A percentile compares a stretch with the other conserved stretches of the same genome.
Evolutionary conservation across 2,888 invertebrate species (phyloP).

Genomic region (Yponomeuta sedellus): DNA sequence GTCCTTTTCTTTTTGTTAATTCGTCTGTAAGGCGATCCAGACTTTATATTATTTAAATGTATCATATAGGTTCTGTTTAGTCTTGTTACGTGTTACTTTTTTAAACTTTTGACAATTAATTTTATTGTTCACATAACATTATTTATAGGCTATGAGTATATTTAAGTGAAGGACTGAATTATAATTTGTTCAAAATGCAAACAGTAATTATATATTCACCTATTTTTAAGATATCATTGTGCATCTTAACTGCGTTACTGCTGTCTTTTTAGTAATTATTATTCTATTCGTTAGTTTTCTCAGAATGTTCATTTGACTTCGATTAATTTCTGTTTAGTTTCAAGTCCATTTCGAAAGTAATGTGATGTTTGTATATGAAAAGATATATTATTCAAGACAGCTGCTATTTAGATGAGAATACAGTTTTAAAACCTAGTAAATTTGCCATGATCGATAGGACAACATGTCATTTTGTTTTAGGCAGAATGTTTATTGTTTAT

Average conservation of each 20-base stretch:
- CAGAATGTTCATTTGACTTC: too few species aligned
- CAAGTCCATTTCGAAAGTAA: too few species aligned
- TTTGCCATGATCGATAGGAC: slow-evolving; percentile 11
- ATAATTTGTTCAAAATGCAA: slow-evolving; percentile 7
- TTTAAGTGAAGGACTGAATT: slow-evolving; percentile 49
- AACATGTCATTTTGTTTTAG: slow-evolving; percentile 56
- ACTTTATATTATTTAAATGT: slow-evolving; percentile 10
- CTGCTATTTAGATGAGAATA: too few species aligned
- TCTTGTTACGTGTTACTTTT: slow-evolving; percentile 40
- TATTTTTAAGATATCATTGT: slow-evolving; percentile 20
- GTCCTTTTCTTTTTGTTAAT: slow-evolving; percentile 2
- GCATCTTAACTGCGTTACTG: slow-evolving; percentile 7
- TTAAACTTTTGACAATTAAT: slow-evolving; percentile 48
- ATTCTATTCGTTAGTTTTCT: too few species aligned
- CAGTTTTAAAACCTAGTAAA: not conserved
- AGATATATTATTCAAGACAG: too few species aligned
- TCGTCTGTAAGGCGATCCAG: slow-evolving; percentile 11
- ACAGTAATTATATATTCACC: not conserved
- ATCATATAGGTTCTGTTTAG: slow-evolving; percentile 38
- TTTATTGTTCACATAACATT: slow-evolving; percentile 7
- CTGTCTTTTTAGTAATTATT: too few species aligned
- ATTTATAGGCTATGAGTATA: slow-evolving; percentile 27
- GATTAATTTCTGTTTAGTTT: too few species aligned
- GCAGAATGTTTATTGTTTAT: slow-evolving; percentile 30
- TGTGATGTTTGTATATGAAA: too few species aligned